Base-by-base conservation (phyloP, 2,888 invertebrate genomes). In the Apamea sordens region DNA sequence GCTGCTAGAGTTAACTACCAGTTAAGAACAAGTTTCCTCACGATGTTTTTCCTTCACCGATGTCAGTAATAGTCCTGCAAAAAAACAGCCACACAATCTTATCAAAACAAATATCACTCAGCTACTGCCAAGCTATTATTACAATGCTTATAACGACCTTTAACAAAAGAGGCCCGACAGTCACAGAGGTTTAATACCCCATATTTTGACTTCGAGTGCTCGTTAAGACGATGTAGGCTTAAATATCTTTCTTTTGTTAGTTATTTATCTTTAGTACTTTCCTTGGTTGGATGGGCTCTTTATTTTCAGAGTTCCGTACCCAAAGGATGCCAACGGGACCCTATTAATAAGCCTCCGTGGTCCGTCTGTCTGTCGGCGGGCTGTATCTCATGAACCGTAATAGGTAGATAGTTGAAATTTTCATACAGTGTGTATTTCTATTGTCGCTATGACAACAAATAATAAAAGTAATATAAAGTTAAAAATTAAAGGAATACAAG, bases 131-230 rank as follows among this genome's bases (percentile, higher is more conserved):
- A 63, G 32, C 36, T 83, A 81, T 86, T 78, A 75, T 78, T 41
- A 65, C 24, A 73, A 81, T 80, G 65, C 63, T 15, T 63, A 67
- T 73, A 81, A 83, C 32, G 79, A 75, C 74, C 64, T 67, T 1
- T 72, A 56, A 84, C 85, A 84, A 88, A 82, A 61, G 24, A 41
- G 50, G 36, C 47, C 44, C n/a, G 69, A 71, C 78, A 73, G 56
- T 78, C 47, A 79, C 47, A 67, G 59, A 61, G 65, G 41, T 61
- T 59, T 67, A 79, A 84, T 77, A 76, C 76, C 65, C 82, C 41
- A 88, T 88, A 88, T 80, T 81, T 88, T 70, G 50, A 72, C 71
- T 80, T 77, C 70, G 73, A 88, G 79, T 71, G 68, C 75, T 77
- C 79, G 79, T 88, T 86, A 88, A 67, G 82, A 47, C 69, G 78